Base-by-base conservation (phyloP, 2,888 invertebrate species). In the Melipona beecheii region DNA sequence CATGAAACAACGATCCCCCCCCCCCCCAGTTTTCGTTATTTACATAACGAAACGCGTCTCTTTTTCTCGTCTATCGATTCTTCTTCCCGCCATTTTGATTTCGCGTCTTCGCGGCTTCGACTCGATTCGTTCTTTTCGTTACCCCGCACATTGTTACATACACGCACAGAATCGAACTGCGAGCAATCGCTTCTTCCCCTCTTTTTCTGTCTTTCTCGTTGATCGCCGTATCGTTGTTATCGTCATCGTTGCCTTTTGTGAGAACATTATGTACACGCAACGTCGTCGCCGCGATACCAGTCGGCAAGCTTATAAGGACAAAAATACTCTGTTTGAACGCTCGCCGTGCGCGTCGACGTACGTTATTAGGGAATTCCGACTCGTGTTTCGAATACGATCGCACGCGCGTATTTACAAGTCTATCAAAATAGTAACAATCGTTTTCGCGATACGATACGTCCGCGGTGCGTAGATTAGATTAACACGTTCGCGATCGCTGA, bases 381-480 rank as follows among this genome's bases (percentile, higher is more conserved):
- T 9, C 2, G 65, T 60, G 9, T 9, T 43, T n/a, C 36, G 19
- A 58, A 31, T 36, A 31, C 13, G 27, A 36, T 49, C 64, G n/a
- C 24, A 24, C 24, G 17, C 9, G 24, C 36, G 27, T 84, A 85
- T 85, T 80, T 85, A 80, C 84, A 76, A 50, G n/a, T 84, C 52
- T 73, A 83, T 79, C 65, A 80, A 85, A 85, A 84, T 80, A 84
- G 72, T 78, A 85, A 84, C 76, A 80, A 72, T 78, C 54, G 27
- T 80, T 49, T 31, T 66, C 36, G 21, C 58, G 75, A 52, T 43
- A 50, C 60, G 56, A 52, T 27, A 50, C 60, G 50, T 24, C 49
- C 15, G 43, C n/a, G 72, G 58, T 52, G 27, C 54, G 21, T 31
- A 65, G 64, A 79, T 73, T 77, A 56, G 65, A 71, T 50, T 27